Percentiles rank a stretch among this genome's conserved stretches.
These are phyloP conservation scores for Drosophila gunungcola DNA, from an alignment of 1,140 invertebrate genomes.

Conservation along the genomic window DNA sequence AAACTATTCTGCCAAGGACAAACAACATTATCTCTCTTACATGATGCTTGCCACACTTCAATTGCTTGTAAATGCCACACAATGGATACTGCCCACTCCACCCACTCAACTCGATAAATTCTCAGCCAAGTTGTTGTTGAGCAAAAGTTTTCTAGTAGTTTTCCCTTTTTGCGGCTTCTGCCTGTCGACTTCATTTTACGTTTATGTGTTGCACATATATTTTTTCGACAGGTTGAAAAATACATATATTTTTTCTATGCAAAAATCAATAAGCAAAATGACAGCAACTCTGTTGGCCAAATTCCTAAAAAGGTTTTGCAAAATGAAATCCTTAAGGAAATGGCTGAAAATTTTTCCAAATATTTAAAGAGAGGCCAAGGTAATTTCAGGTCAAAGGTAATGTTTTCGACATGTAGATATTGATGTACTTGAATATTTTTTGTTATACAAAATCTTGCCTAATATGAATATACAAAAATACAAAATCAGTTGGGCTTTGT, in stretches of 20 bases:
- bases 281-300: conserved; percentile 36
- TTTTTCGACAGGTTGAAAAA: conserved; percentile 67
- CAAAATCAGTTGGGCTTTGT: too few relatives aligned
- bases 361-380: conserved; percentile 57
- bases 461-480: too few relatives aligned
- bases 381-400: conserved; percentile 6
- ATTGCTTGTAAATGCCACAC: conserved; percentile 74
- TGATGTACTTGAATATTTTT: neutral
- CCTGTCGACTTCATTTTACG: conserved; percentile 69
- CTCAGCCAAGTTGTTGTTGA: conserved; percentile 27
- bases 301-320: conserved; percentile 58
- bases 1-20: conserved; percentile 57
- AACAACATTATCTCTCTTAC: conserved; percentile 73
- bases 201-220: conserved; percentile 75
- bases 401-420: neutral
- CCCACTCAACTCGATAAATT: conserved; percentile 45
- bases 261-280: conserved; percentile 70
- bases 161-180: conserved; percentile 54
- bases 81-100: conserved; percentile 47
- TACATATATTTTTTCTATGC: conserved; percentile 20
- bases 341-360: conserved; percentile 35
- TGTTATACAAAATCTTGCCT: too few relatives aligned
- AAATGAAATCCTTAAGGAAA: neutral
- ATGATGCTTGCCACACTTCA: conserved; percentile 70
- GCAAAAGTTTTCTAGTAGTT: conserved; percentile 57